These are phyloP conservation scores for Achlya flavicornis DNA, from an alignment of 2,888 invertebrate species.

Conservation along the genomic window DNA sequence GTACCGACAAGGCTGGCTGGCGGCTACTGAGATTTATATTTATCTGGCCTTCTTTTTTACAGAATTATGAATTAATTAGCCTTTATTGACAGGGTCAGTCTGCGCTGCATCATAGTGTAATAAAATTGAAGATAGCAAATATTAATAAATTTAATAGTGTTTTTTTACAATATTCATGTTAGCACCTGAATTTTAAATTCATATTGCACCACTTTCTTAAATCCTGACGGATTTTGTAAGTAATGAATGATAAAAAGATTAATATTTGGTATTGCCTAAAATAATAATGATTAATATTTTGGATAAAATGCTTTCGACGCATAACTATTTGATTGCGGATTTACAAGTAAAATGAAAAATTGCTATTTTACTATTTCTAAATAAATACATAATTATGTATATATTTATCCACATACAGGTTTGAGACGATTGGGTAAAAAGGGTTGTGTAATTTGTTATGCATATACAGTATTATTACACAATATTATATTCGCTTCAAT, in stretches of 20 bases:
- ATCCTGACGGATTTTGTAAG: slow-evolving; percentile 56
- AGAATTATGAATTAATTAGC: slow-evolving; percentile 52
- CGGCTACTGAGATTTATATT: neutral
- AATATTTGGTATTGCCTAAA: slow-evolving; percentile 40
- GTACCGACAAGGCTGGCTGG: neutral
- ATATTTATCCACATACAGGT: slow-evolving; percentile 63
- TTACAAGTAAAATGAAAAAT: slow-evolving; percentile 33
- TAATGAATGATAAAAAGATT: slow-evolving; percentile 43
- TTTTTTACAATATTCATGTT: slow-evolving; percentile 66
- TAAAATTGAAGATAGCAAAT: slow-evolving; percentile 74
- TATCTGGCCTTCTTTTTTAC: slow-evolving; percentile 14
- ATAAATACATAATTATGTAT: slow-evolving; percentile 43
- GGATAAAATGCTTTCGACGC: slow-evolving; percentile 36
- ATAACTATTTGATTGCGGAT: slow-evolving; percentile 35
- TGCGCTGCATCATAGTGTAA: slow-evolving; percentile 73
- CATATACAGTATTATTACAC: slow-evolving; percentile 64
- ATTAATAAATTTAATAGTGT: slow-evolving; percentile 66
- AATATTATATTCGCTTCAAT: slow-evolving; percentile 60
- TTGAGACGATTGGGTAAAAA: slow-evolving; percentile 72
- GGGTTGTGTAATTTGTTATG: slow-evolving; percentile 80
- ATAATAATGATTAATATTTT: slow-evolving; percentile 40
- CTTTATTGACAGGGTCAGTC: slow-evolving; percentile 80
- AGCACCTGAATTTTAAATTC: slow-evolving; percentile 70
- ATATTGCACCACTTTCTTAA: slow-evolving; percentile 68
- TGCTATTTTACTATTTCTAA: slow-evolving; percentile 60